These are phyloP conservation scores for Bombus sibiricus DNA, from an alignment of 1,140 invertebrate species.

Conservation along the genomic window DNA sequence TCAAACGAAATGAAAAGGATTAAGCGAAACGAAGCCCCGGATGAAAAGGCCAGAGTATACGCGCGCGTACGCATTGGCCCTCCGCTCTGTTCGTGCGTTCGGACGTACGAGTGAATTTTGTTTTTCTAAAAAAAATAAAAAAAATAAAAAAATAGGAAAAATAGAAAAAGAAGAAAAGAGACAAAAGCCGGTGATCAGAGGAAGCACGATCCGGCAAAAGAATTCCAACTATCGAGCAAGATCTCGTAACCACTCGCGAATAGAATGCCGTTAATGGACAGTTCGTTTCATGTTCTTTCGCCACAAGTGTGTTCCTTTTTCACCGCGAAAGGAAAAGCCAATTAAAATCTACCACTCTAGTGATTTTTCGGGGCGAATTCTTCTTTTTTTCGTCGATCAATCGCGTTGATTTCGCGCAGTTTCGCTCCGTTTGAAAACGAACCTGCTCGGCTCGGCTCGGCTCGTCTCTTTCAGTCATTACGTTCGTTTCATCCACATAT, in stretches of 20 bases:
- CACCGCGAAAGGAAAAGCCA: neutral
- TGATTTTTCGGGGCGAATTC: neutral
- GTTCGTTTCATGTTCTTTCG: neutral
- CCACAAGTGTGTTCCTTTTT: neutral
- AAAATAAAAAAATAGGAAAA: neutral
- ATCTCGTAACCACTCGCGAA: neutral
- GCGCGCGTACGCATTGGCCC: neutral
- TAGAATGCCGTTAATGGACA: neutral
- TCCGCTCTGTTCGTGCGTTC: neutral
- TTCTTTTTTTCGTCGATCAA: neutral
- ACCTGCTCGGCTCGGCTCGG: too few species aligned
- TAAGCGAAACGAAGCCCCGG: slow-evolving; percentile 36
- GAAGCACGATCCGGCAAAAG: neutral
- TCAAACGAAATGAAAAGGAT: slow-evolving; percentile 31
- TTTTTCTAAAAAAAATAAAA: too few species aligned
- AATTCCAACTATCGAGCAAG: neutral
- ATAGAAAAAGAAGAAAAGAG: neutral
- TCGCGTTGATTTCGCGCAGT: slow-evolving; percentile 6
- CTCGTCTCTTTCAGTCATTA: slow-evolving; percentile 35
- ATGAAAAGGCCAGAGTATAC: neutral
- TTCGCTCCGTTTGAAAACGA: neutral
- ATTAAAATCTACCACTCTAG: neutral
- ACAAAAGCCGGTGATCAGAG: slow-evolving; percentile 18
- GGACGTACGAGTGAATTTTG: neutral
- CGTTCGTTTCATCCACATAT: slow-evolving; percentile 53